Percentiles rank a stretch among this genome's conserved stretches.
phyloP scores from a whole-genome alignment of 1,140 invertebrate species.

The Solenopsis fugax region DNA sequence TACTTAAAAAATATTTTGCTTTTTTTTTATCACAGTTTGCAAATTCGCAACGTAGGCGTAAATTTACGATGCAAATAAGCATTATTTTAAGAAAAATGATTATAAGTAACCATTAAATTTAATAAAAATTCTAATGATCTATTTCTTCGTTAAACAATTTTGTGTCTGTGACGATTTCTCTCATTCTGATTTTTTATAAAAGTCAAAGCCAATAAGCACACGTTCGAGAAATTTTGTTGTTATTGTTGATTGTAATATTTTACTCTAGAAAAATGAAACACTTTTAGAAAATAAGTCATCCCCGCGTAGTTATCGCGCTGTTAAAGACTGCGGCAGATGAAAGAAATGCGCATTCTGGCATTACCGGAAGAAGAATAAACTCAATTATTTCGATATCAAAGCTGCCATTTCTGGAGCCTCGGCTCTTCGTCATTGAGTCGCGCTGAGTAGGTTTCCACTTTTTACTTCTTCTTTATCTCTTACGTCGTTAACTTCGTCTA shows the following conservation, averaged over 20 bases:
- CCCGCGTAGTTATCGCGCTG: constrained; percentile 19
- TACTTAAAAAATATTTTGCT: constrained; percentile 3
- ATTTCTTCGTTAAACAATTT: neutral
- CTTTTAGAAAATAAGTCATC: constrained; percentile 21
- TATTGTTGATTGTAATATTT: neutral
- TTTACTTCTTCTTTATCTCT: constrained; percentile 35
- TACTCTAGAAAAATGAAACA: neutral
- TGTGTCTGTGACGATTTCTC: neutral
- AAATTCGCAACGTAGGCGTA: neutral
- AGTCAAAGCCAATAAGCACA: neutral
- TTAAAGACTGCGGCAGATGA: constrained; percentile 57
- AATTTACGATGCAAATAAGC: neutral
- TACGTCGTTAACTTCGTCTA: constrained; percentile 33
- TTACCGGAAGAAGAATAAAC: constrained; percentile 71
- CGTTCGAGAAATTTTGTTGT: neutral
- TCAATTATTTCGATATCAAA: constrained; percentile 78
- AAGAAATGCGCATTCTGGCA: constrained; percentile 46
- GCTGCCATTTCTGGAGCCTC: constrained; percentile 72
- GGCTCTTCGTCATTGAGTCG: constrained; percentile 67
- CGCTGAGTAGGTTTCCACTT: constrained; percentile 23
- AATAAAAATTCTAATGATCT: neutral
- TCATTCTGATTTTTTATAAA: neutral
- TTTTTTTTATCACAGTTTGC: no score
- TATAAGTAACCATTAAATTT: neutral
- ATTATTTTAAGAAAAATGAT: neutral